These are phyloP conservation scores for Agrilus mali DNA, from an alignment of 2,888 invertebrate genomes.

Conservation along the genomic window DNA sequence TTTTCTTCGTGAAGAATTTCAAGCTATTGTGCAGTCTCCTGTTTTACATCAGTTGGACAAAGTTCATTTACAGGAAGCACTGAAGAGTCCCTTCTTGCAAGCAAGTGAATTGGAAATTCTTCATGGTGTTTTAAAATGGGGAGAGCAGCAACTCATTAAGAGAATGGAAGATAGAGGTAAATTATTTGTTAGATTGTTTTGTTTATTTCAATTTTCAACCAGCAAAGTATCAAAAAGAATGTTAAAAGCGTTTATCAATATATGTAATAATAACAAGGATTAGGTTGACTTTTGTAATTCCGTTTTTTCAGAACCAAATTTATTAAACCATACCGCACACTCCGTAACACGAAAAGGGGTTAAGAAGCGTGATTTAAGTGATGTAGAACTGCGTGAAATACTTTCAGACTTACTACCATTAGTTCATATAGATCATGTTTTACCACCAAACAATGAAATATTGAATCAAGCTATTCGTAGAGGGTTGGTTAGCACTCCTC, in stretches of 20 bases:
- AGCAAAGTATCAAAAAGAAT: conserved; percentile 1
- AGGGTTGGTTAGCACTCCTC: conserved; percentile 69
- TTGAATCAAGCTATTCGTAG: conserved; percentile 56
- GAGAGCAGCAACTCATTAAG: conserved; percentile 69
- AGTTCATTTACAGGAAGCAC: conserved; percentile 56
- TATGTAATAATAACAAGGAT: neutral
- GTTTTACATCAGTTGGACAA: conserved; percentile 67
- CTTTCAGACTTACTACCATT: conserved; percentile 72
- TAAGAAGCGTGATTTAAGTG: conserved; percentile 69
- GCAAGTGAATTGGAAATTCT: conserved; percentile 85
- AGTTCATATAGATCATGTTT: conserved; percentile 79
- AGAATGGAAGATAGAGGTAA: conserved; percentile 71
- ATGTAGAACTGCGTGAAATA: conserved; percentile 74
- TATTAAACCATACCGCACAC: conserved; percentile 86
- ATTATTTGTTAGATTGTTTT: conserved; percentile 2
- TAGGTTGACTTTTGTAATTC: too few relatives aligned
- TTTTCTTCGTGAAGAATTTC: conserved; percentile 86
- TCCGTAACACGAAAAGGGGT: conserved; percentile 77
- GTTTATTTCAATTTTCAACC: conserved; percentile 1
- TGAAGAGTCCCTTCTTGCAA: conserved; percentile 67
- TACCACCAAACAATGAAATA: conserved; percentile 72
- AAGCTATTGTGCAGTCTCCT: conserved; percentile 58
- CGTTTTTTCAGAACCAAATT: conserved; percentile 61
- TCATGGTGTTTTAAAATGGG: conserved; percentile 78
- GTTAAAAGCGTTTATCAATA: neutral